A percentile compares a stretch with the other conserved stretches of the same genome.
Evolutionary conservation across 2,888 invertebrate genomes (phyloP).

Genomic region (Spodoptera picta): DNA sequence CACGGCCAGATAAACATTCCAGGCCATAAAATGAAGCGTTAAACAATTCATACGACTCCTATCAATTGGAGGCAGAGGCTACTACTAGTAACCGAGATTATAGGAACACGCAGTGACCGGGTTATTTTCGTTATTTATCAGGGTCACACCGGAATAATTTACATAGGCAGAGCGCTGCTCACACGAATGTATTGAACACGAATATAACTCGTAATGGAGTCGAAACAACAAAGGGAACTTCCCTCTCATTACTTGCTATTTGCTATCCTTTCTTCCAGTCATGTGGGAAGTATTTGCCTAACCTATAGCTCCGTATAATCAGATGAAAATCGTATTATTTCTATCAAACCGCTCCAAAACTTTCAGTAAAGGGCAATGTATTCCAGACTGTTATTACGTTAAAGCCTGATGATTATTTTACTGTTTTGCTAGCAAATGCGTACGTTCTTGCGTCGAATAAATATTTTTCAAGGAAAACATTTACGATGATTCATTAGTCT

Average conservation of each 20-base stretch:
- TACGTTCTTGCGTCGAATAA: too few relatives aligned
- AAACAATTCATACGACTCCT: conserved; percentile 39
- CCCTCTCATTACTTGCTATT: conserved; percentile 7
- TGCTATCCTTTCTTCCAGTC: conserved; percentile 4
- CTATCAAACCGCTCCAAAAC: conserved; percentile 1
- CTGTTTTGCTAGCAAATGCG: conserved; percentile 1
- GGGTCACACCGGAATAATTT: conserved; percentile 73
- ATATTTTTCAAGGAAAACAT: too few relatives aligned
- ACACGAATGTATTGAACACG: conserved; percentile 50
- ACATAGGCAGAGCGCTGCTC: conserved; percentile 64
- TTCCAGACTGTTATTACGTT: conserved; percentile 3
- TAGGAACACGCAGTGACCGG: conserved; percentile 71
- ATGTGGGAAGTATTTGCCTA: conserved; percentile 8
- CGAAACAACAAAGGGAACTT: conserved; percentile 30
- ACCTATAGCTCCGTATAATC: background rate
- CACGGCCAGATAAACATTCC: conserved; percentile 2
- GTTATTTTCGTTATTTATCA: conserved; percentile 85
- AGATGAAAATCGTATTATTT: conserved; percentile 1
- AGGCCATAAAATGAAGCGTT: conserved; percentile 5
- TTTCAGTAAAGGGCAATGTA: conserved; percentile 5
- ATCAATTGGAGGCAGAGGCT: conserved; percentile 51
- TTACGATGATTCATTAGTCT: too few relatives aligned
- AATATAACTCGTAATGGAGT: conserved; percentile 38
- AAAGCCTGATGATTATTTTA: conserved; percentile 1
- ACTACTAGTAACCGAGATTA: conserved; percentile 70